Conservation (phyloP, 2,888 invertebrate genomes). For the Hirtodrosophila alboralis region DNA sequence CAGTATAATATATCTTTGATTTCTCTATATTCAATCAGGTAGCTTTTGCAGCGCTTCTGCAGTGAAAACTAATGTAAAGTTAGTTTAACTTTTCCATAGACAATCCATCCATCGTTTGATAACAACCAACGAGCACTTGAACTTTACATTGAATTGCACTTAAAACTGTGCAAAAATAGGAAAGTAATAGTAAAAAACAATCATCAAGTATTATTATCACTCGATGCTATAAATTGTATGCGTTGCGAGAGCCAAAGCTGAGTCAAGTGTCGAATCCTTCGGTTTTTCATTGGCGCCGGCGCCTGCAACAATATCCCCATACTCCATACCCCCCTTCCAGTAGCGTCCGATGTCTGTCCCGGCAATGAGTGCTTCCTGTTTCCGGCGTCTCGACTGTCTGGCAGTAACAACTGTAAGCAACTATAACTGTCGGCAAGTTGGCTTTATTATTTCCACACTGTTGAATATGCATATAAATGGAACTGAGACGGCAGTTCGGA, state of each 20-base stretch:
- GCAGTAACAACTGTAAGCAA: slow-evolving; percentile 70
- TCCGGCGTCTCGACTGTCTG: slow-evolving; percentile 63
- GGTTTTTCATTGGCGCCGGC: slow-evolving; percentile 46
- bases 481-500: neutral
- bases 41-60: neutral
- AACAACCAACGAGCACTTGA: slow-evolving; percentile 12
- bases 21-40: too few relatives aligned
- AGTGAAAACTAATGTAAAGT: neutral
- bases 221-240: slow-evolving; percentile 52
- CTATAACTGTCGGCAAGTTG: slow-evolving; percentile 77
- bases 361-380: slow-evolving; percentile 72
- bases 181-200: slow-evolving; percentile 4
- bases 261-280: slow-evolving; percentile 50
- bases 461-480: slow-evolving; percentile 70
- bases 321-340: neutral
- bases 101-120: slow-evolving; percentile 7
- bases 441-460: slow-evolving; percentile 79
- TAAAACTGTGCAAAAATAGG: slow-evolving; percentile 12
- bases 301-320: slow-evolving; percentile 1
- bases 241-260: slow-evolving; percentile 24
- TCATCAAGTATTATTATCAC: slow-evolving; percentile 49
- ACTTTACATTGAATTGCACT: slow-evolving; percentile 46
- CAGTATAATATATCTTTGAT: too few relatives aligned
- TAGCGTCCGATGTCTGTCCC: slow-evolving; percentile 39
- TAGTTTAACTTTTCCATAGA: slow-evolving; percentile 1